Conservation (phyloP, 2,113 vertebrate genomes). For the Corapipo altera region DNA sequence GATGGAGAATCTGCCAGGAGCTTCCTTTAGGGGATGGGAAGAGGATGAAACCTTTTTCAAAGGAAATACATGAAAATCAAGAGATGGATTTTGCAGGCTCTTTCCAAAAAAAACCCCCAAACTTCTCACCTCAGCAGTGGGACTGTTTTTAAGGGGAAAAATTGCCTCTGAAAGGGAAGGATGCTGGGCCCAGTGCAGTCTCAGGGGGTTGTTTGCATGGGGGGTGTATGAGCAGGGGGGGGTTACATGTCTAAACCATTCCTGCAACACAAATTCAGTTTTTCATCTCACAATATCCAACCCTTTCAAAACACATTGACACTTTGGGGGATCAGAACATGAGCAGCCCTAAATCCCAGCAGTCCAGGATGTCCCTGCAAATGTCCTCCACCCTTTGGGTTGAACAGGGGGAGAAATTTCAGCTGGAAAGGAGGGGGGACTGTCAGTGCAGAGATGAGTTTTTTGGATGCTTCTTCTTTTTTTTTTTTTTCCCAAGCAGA, state of each 20-base stretch:
- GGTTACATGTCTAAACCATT: fast-evolving
- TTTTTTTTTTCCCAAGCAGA: neutral
- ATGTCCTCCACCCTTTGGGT: neutral
- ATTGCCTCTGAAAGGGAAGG: neutral
- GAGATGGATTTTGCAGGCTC: neutral
- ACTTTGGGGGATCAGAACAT: too few species aligned
- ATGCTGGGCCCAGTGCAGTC: neutral
- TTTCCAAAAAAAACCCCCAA: neutral
- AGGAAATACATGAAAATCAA: neutral
- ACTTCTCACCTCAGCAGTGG: neutral
- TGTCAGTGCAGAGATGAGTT: neutral
- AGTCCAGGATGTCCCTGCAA: neutral
- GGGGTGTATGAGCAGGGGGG: neutral
- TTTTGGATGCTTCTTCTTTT: neutral
- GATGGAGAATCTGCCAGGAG: neutral
- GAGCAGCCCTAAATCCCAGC: neutral
- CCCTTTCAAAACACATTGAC: neutral
- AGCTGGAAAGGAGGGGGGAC: neutral
- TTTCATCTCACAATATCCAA: neutral
- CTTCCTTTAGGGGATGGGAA: neutral
- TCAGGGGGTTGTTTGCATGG: neutral
- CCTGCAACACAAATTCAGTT: neutral
- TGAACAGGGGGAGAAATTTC: neutral
- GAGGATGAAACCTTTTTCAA: neutral
- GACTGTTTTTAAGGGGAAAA: neutral